phyloP scores from a whole-genome alignment of 2,797 vertebrate genomes.

The Karalla daura region DNA sequence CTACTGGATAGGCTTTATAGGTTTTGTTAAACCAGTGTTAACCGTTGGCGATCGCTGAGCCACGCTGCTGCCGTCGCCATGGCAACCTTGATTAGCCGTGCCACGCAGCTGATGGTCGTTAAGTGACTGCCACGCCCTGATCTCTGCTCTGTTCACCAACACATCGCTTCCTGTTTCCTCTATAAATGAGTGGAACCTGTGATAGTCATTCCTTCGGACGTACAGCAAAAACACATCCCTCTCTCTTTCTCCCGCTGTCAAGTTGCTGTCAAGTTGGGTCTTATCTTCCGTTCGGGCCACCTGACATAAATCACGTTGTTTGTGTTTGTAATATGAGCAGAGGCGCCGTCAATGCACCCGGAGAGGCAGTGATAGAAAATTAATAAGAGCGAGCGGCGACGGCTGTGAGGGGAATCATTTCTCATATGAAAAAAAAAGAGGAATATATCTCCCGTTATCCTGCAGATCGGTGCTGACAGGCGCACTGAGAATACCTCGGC shows the following conservation, averaged over 20 bases:
- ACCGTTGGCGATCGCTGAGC: too few relatives aligned
- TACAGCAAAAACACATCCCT: background rate
- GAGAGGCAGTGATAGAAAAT: constrained; percentile 15
- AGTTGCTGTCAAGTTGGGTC: constrained; percentile 11
- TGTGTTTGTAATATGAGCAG: constrained; percentile 10
- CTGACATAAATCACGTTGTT: constrained; percentile 26
- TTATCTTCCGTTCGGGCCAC: background rate
- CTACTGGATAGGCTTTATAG: too few relatives aligned
- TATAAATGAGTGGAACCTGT: too few relatives aligned
- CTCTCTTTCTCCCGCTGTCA: background rate
- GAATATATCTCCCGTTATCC: constrained; percentile 21
- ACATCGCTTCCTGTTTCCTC: too few relatives aligned
- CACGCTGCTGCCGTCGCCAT: too few relatives aligned
- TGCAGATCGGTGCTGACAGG: constrained; percentile 48
- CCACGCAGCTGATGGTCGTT: too few relatives aligned
- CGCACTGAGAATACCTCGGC: constrained; percentile 29
- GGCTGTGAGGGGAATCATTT: constrained; percentile 5
- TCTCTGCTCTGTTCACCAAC: too few relatives aligned
- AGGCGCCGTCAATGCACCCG: constrained; percentile 4
- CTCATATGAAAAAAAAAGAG: constrained; percentile 19
- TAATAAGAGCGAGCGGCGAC: constrained; percentile 25
- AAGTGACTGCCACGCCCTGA: too few relatives aligned
- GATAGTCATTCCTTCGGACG: background rate
- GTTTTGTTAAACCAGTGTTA: too few relatives aligned
- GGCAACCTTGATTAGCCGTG: too few relatives aligned